A percentile compares a stretch with the other conserved stretches of the same genome.
phyloP scores from a whole-genome alignment of 2,888 invertebrate genomes.

The Subacronicta megacephala region DNA sequence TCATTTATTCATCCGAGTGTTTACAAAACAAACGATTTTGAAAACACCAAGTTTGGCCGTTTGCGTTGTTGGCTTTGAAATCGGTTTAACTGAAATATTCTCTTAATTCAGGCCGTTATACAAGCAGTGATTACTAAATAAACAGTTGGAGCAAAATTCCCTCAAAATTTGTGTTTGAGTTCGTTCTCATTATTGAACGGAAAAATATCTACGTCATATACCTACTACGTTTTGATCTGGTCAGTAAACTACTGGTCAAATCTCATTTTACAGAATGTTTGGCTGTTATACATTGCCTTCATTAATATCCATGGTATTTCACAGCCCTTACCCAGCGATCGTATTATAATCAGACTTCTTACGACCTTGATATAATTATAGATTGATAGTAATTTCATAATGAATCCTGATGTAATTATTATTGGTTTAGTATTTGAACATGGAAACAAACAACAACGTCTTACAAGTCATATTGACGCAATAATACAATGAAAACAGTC shows the following conservation, averaged over 20 bases:
- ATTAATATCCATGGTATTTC: no score
- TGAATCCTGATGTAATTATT: no score
- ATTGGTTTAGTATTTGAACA: no score
- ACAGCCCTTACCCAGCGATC: conserved; percentile 1
- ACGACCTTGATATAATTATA: not conserved
- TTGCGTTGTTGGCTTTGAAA: conserved; percentile 62
- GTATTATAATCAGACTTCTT: conserved; percentile 3
- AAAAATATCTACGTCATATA: conserved; percentile 1
- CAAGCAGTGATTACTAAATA: conserved; percentile 80
- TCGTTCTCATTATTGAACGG: conserved; percentile 32
- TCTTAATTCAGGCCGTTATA: conserved; percentile 79
- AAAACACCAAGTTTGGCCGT: conserved; percentile 60
- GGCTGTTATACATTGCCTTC: not conserved
- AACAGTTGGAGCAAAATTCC: conserved; percentile 70
- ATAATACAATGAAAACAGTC: conserved; percentile 34
- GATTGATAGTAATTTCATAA: no score
- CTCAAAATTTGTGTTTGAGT: conserved; percentile 46
- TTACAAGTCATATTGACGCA: conserved; percentile 25
- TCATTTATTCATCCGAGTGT: conserved; percentile 78
- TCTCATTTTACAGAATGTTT: conserved; percentile 1
- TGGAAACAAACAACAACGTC: not conserved
- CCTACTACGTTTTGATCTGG: not conserved
- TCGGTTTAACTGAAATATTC: conserved; percentile 81
- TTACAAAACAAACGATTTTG: conserved; percentile 69
- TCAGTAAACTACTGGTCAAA: not conserved